phyloP scores from a whole-genome alignment of 2,888 invertebrate genomes.

The Chrysolina oricalcia region DNA sequence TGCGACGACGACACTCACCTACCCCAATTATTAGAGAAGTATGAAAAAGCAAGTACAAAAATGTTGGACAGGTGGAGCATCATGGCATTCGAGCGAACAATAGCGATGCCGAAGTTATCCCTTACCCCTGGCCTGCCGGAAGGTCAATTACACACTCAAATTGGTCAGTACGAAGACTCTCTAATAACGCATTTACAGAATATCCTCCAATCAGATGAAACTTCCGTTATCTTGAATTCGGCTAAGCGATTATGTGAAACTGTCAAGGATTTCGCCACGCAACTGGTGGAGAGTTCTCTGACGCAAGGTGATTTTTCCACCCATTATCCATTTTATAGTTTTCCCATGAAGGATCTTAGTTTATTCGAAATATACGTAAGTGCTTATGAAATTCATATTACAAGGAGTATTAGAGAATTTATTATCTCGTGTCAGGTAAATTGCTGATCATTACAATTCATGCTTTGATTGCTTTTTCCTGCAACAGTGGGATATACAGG shows the following conservation, averaged over 20 bases:
- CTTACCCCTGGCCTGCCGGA: slow-evolving; percentile 73
- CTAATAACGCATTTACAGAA: slow-evolving; percentile 88
- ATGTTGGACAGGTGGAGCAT: slow-evolving; percentile 98
- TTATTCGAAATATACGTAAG: neutral
- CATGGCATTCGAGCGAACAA: slow-evolving; percentile 90
- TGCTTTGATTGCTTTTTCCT: too few species aligned
- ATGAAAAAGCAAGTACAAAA: slow-evolving; percentile 97
- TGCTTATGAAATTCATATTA: neutral
- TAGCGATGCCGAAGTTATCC: slow-evolving; percentile 75
- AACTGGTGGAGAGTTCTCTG: slow-evolving; percentile 76
- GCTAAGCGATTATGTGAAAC: slow-evolving; percentile 85
- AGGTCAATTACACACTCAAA: slow-evolving; percentile 73
- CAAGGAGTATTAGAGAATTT: neutral
- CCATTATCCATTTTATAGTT: too few species aligned
- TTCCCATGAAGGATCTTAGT: neutral
- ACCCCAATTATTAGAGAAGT: slow-evolving; percentile 92
- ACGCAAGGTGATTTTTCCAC: slow-evolving; percentile 64
- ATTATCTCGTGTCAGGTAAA: slow-evolving; percentile 1
- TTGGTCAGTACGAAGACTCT: slow-evolving; percentile 84
- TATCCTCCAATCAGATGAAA: slow-evolving; percentile 88
- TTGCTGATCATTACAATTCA: too few species aligned
- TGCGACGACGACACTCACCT: slow-evolving; percentile 97
- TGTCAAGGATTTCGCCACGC: slow-evolving; percentile 82
- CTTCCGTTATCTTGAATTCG: slow-evolving; percentile 81
- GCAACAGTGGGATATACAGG: too few species aligned